Conservation (phyloP, 2,797 vertebrate genomes). For the Ispidina lecontei region DNA sequence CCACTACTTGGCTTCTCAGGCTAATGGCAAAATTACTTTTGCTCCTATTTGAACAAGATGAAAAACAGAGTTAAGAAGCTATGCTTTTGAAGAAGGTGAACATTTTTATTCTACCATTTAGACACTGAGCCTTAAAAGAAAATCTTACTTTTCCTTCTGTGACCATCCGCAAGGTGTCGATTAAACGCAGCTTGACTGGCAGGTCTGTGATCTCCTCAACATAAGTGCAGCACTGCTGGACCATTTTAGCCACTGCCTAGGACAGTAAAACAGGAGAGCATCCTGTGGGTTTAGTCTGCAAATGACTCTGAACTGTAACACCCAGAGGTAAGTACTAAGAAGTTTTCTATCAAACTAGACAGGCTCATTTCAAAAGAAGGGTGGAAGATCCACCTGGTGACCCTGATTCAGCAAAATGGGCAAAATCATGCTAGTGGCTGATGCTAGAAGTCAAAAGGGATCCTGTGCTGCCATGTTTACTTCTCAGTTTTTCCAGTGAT, state of each 20-base stretch:
- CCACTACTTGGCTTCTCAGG: not conserved
- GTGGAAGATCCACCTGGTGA: not conserved
- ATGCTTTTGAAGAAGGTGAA: not conserved
- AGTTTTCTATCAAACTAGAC: not conserved
- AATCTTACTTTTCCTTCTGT: slow-evolving; percentile 94
- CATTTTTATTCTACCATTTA: slow-evolving; percentile 30
- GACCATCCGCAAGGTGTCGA: slow-evolving; percentile 95
- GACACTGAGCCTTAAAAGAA: slow-evolving; percentile 14
- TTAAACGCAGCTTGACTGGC: slow-evolving; percentile 91
- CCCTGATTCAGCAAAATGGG: not conserved
- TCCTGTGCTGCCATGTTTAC: not conserved
- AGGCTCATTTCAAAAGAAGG: not conserved
- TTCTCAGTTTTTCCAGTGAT: not conserved
- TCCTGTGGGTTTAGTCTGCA: not conserved
- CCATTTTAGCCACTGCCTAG: slow-evolving; percentile 99
- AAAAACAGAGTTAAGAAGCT: not conserved
- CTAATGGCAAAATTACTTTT: not conserved
- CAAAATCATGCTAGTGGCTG: not conserved
- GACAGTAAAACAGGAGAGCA: slow-evolving; percentile 37
- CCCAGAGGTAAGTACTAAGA: not conserved
- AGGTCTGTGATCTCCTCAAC: slow-evolving; percentile 91
- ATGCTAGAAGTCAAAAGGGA: not conserved
- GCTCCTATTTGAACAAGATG: not conserved
- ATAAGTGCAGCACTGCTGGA: slow-evolving; percentile 96
- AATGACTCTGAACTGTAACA: not conserved